phyloP scores from a whole-genome alignment of 2,888 invertebrate genomes.

The Rhorus exstirpatorius region DNA sequence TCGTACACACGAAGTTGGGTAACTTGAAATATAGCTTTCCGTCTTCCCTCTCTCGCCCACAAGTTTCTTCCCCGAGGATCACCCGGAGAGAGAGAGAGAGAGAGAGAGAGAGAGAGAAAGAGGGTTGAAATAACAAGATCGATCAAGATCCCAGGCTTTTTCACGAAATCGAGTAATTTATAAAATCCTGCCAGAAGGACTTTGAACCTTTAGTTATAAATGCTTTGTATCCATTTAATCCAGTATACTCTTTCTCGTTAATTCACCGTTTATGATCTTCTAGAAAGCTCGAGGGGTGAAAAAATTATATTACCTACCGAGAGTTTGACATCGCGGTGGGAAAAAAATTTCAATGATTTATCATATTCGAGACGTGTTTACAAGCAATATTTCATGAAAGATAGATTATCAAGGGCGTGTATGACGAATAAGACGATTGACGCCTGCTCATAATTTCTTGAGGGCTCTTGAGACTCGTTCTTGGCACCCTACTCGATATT shows the following conservation, averaged over 20 bases:
- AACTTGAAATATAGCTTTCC: slow-evolving; percentile 52
- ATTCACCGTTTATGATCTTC: no score
- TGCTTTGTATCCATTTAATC: no score
- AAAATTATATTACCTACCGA: background rate
- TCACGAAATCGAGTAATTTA: no score
- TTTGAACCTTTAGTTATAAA: no score
- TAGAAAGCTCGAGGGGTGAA: background rate
- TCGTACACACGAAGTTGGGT: slow-evolving; percentile 56
- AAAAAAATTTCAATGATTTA: slow-evolving; percentile 30
- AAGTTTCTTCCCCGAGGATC: slow-evolving; percentile 51
- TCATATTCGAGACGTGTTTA: slow-evolving; percentile 42
- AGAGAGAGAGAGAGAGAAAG: no score
- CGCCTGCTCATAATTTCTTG: slow-evolving; percentile 11
- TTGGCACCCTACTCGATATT: slow-evolving; percentile 64
- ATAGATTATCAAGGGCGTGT: slow-evolving; percentile 8
- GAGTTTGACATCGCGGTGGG: background rate
- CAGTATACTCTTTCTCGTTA: no score
- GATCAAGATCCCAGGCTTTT: no score
- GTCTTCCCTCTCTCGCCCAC: slow-evolving; percentile 38
- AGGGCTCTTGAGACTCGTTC: slow-evolving; percentile 30
- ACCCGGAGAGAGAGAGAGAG: no score
- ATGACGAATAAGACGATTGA: slow-evolving; percentile 28
- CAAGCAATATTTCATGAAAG: slow-evolving; percentile 34
- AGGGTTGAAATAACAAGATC: no score
- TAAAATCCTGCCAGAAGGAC: no score